Evolutionary conservation across 2,797 vertebrate species (phyloP).

Genomic region (Pantherophis vulpinus): DNA sequence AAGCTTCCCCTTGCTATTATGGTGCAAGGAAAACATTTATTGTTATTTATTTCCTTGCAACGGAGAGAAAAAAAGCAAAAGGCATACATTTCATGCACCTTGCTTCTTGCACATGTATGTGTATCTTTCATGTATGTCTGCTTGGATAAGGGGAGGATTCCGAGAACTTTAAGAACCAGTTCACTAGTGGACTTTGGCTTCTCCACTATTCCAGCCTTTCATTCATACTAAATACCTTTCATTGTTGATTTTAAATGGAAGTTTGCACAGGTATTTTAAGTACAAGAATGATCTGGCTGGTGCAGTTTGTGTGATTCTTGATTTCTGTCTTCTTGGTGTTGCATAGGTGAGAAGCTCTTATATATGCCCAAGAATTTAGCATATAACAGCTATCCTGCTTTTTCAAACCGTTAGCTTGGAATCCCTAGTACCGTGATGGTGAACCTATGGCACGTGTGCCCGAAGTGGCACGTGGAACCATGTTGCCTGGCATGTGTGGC

Average conservation of each 20-base stretch:
- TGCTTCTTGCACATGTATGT: not conserved
- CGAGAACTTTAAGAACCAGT: not conserved
- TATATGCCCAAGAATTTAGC: not conserved
- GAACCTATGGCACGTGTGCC: no score
- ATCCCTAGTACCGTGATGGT: not conserved
- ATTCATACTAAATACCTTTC: not conserved
- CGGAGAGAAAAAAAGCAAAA: not conserved
- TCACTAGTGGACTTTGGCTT: not conserved
- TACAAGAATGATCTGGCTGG: not conserved
- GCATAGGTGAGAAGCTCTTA: not conserved
- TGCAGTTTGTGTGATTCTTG: not conserved
- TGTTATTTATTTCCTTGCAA: not conserved
- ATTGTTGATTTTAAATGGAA: not conserved
- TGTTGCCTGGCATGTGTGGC: no score
- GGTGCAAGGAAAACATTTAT: not conserved
- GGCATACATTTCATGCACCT: not conserved
- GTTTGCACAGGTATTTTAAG: not conserved
- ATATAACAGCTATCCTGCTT: not conserved
- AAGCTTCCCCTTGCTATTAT: not conserved
- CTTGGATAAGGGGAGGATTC: not conserved
- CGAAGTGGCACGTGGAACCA: no score
- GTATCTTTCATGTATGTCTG: not conserved
- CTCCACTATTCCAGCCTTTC: no score
- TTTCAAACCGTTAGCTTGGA: no score
- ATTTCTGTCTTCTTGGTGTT: not conserved